A percentile compares a stretch with the other conserved stretches of the same genome.
Conservation (phyloP, 2,888 invertebrate genomes). For the Thymelicus sylvestris region DNA sequence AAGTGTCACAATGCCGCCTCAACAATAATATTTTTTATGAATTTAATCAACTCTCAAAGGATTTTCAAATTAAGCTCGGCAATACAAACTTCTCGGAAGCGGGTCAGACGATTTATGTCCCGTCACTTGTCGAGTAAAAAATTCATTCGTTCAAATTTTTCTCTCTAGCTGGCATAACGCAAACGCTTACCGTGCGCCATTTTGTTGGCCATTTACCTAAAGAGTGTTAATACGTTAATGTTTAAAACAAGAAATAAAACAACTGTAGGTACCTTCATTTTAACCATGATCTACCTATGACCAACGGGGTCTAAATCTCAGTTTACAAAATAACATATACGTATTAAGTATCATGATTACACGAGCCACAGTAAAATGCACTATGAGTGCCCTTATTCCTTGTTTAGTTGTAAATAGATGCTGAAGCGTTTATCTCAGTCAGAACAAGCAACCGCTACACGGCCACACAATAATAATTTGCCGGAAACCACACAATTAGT, state of each 20-base stretch:
- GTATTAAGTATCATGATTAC: too few relatives aligned
- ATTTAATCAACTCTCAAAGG: conserved; percentile 38
- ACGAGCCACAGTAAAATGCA: too few relatives aligned
- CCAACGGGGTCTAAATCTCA: too few relatives aligned
- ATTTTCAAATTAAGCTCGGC: conserved; percentile 29
- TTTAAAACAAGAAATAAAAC: too few relatives aligned
- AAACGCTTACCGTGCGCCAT: too few relatives aligned
- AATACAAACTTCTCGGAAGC: conserved; percentile 25
- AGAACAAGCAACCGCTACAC: background rate
- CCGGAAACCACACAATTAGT: conserved; percentile 34
- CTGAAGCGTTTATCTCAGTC: background rate
- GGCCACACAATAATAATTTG: conserved; percentile 26
- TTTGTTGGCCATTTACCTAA: background rate
- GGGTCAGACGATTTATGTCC: conserved; percentile 18
- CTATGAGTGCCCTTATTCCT: background rate
- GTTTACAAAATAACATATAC: too few relatives aligned
- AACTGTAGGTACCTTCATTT: too few relatives aligned
- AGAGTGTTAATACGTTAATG: too few relatives aligned
- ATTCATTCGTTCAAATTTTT: background rate
- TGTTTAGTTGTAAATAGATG: background rate
- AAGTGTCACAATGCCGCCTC: conserved; percentile 23
- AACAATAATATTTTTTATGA: conserved; percentile 28
- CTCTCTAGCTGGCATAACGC: too few relatives aligned
- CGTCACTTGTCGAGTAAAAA: background rate
- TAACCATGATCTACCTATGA: too few relatives aligned